Evolutionary conservation across 2,113 vertebrate species (phyloP).

Genomic region (Agapornis roseicollis): DNA sequence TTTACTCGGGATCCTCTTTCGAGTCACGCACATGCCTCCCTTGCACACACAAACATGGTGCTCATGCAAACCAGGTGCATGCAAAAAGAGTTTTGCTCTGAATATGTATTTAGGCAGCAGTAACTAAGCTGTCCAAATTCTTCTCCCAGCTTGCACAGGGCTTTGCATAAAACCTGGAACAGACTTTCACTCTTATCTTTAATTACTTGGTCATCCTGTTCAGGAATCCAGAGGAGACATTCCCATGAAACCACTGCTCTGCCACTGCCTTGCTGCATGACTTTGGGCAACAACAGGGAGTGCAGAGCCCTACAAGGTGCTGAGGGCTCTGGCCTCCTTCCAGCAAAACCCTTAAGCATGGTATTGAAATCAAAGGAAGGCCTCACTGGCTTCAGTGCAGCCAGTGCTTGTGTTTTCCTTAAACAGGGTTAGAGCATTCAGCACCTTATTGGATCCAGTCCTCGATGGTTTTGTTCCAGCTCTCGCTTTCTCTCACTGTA

Average conservation of each 20-base stretch:
- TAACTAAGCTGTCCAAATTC: slow-evolving; percentile 1
- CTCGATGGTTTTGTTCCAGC: background rate
- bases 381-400: background rate
- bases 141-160: background rate
- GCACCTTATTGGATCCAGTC: background rate
- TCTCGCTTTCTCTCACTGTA: background rate
- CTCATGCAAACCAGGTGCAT: slow-evolving; percentile 55
- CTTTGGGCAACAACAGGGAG: background rate
- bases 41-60: background rate
- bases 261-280: background rate
- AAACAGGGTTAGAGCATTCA: background rate
- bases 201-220: background rate
- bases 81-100: slow-evolving; percentile 20
- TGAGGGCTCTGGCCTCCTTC: background rate
- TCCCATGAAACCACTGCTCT: fast-evolving
- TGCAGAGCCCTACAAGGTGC: background rate
- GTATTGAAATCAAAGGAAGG: background rate
- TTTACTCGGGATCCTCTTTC: background rate
- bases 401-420: background rate
- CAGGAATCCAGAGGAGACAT: background rate
- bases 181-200: background rate
- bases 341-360: background rate
- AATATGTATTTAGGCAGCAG: slow-evolving; percentile 20
- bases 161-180: background rate
- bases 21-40: background rate